Evolutionary conservation across 2,888 invertebrate genomes (phyloP).

Genomic region (Pandemis cinnamomeana): DNA sequence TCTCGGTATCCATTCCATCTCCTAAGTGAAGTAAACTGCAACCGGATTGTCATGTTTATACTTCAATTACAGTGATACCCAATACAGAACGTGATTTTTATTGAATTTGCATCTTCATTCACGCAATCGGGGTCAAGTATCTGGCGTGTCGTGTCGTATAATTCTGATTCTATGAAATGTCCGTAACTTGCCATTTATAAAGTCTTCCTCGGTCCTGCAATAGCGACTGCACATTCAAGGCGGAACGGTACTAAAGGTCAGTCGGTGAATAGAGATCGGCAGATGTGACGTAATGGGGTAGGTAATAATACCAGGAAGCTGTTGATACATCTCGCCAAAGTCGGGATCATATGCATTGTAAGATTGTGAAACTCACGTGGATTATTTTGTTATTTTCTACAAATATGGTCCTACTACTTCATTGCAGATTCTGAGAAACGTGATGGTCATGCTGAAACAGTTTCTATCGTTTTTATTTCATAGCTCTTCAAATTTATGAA

Average conservation of each 20-base stretch:
- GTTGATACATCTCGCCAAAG: conserved; percentile 15
- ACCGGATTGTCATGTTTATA: conserved; percentile 21
- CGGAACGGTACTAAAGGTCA: conserved; percentile 68
- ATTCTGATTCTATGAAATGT: conserved; percentile 51
- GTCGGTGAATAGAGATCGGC: conserved; percentile 69
- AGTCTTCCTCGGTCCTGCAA: conserved; percentile 55
- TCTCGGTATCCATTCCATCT: conserved; percentile 7
- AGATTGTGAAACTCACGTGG: conserved; percentile 7
- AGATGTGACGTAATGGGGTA: conserved; percentile 71
- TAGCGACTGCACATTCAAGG: conserved; percentile 61
- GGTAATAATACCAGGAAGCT: conserved; percentile 51
- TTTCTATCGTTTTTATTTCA: background rate
- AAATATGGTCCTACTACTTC: background rate
- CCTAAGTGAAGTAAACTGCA: conserved; percentile 10
- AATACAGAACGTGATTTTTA: conserved; percentile 1
- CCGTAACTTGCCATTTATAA: conserved; percentile 54
- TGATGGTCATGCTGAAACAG: background rate
- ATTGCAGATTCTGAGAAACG: background rate
- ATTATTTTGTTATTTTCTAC: background rate
- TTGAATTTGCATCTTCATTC: conserved; percentile 14
- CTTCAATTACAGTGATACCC: conserved; percentile 7
- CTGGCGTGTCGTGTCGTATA: conserved; percentile 12
- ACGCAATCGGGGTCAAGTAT: conserved; percentile 26
- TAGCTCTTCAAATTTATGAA: background rate
- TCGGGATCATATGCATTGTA: background rate